Evolutionary conservation across 1,140 invertebrate genomes (phyloP), one percentile per base, ranked within the genome.

Genomic region (Scaptomyza pallida): DNA sequence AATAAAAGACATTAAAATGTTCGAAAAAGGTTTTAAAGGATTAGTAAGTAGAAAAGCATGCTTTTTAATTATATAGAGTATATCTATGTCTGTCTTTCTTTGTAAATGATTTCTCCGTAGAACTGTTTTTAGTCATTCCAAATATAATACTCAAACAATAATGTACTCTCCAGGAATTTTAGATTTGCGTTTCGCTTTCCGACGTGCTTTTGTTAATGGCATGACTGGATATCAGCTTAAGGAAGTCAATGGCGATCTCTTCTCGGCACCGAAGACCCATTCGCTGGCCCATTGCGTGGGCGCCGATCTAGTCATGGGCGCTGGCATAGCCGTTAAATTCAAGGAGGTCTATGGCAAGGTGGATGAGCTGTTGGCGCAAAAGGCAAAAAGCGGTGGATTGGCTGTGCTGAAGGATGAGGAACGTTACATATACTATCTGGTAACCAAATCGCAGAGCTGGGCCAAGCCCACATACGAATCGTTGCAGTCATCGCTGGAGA

Each of bases 211-310:
- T 26, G 81, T 88, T 1, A 12, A 71, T 5, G 70, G 61, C 10
- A 86, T 86, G 81, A 51, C 81, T 2, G 40, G 16, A 47, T 86
- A 72, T 19, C 71, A 51, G 8, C 21, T 88, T 0, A 65, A 13
- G 10, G 92, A 93, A 72, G 72, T 92, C n/a, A 71, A 92, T 35
- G 93, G 92, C 1, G 93, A 95, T 91, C 89, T 95, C n/a, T 95
- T 95, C 77, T 74, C 88, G n/a, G 79, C 92, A n/a, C 88, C 91
- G 3, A 80, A 92, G 33, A 90, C 91, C 0, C 91, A 91, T 72
- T 92, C 93, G 8, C 75, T 95, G 26, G 94, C 92, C 6, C 94
- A 95, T 82, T 95, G 94, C 90, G 93, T 95, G 16, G 94, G 93
- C 69, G 92, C 92, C 48, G 94, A 95, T 82, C 81, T 94, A 26